Conservation (phyloP, 2,113 vertebrate genomes). For the Cyanoderma ruficeps region DNA sequence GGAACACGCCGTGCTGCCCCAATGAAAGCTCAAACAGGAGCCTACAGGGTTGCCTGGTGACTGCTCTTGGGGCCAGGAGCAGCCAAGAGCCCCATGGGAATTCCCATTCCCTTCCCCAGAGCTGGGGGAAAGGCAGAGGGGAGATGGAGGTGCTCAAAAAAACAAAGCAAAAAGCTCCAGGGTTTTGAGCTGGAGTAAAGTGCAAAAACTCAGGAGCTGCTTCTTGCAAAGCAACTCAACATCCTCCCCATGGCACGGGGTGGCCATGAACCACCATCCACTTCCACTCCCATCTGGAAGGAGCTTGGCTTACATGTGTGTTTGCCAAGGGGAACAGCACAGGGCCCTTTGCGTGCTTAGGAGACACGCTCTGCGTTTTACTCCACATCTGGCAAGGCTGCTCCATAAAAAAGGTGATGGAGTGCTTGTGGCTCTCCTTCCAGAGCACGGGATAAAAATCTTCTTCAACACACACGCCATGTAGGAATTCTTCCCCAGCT, state of each 20-base stretch:
- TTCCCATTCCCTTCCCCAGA: not conserved
- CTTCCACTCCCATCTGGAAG: not conserved
- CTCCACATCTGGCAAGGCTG: constrained; percentile 28
- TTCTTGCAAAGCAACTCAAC: not conserved
- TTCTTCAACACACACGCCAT: not conserved
- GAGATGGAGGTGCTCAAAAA: not conserved
- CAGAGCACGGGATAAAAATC: not conserved
- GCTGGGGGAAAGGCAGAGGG: not conserved
- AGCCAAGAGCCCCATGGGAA: not conserved
- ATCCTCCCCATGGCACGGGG: not conserved
- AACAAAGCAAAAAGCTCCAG: not conserved
- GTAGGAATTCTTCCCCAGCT: not conserved
- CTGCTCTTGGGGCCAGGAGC: not conserved
- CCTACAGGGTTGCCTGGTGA: not conserved
- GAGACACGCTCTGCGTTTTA: fast-evolving
- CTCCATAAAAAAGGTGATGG: constrained; percentile 44
- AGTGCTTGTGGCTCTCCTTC: constrained; percentile 38
- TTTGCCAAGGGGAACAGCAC: not conserved
- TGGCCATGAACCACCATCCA: not conserved
- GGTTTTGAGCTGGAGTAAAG: not conserved
- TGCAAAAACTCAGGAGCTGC: not conserved
- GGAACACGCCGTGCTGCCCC: not conserved
- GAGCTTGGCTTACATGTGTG: not conserved
- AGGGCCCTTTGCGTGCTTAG: not conserved
- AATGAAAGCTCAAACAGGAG: not conserved